Evolutionary conservation across 2,113 vertebrate species (phyloP).

Genomic region (Rallus limicola): DNA sequence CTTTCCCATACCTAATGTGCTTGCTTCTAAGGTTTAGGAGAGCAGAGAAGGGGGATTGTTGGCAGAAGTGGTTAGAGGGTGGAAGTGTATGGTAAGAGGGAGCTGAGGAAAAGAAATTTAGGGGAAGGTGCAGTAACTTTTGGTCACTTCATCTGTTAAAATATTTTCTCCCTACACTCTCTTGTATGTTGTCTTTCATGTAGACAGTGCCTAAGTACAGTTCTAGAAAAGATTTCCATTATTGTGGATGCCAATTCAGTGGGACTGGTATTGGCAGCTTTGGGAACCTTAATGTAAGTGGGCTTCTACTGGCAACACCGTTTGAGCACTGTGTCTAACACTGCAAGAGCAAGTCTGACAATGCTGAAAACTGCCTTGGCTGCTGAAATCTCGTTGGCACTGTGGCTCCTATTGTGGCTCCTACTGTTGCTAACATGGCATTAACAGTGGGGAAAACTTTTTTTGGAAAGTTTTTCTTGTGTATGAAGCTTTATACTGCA

Average conservation of each 20-base stretch:
- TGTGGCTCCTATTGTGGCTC: slow-evolving; percentile 48
- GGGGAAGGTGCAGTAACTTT: background rate
- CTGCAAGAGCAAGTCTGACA: slow-evolving; percentile 56
- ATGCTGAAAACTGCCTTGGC: slow-evolving; percentile 68
- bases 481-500: slow-evolving; percentile 49
- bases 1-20: background rate
- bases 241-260: slow-evolving; percentile 70
- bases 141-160: slow-evolving; percentile 37
- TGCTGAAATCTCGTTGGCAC: slow-evolving; percentile 48
- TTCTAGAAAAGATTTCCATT: slow-evolving; percentile 71
- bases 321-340: slow-evolving; percentile 65
- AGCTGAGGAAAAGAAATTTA: background rate
- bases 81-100: background rate
- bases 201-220: slow-evolving; percentile 67
- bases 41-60: background rate
- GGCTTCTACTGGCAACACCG: slow-evolving; percentile 60
- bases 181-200: slow-evolving; percentile 64
- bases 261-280: slow-evolving; percentile 66
- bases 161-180: slow-evolving; percentile 50
- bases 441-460: slow-evolving; percentile 64
- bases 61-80: background rate
- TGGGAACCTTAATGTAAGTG: slow-evolving; percentile 67
- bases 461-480: slow-evolving; percentile 41
- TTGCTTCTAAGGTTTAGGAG: background rate
- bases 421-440: slow-evolving; percentile 64